Base-by-base conservation (phyloP, 2,888 invertebrate species). In the Antheraea assamensis region DNA sequence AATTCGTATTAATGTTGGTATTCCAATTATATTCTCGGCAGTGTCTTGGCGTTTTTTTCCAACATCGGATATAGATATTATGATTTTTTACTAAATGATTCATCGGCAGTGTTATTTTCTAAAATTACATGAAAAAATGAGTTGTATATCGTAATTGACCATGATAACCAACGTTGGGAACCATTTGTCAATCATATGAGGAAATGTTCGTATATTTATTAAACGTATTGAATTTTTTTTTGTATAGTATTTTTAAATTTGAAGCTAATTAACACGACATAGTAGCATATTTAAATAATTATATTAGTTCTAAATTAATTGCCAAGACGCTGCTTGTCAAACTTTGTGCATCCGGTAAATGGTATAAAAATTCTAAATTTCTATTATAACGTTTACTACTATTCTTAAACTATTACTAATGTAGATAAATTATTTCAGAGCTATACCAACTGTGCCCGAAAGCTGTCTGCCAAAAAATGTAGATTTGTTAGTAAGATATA, bases 401-500 rank as follows among this genome's bases (percentile, higher is more conserved):
- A 27, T 61, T 61, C 27, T 27, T 61, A 61, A 61, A 61, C 31
- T 68, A 35, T 31, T 31, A 73, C 73, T 73, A 73, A 73, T 73
- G 49, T 76, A 74, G 72, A 55, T 31, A 71, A 31, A 85, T 87
- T 89, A 88, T 94, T 94, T 92, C 94, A 94, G 94, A 93, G 90
- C 92, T 78, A 90, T 94, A 79, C 94, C 92, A 87, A 94, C 94
- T 82, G 94, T 94, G 88, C 94, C 94, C 85, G 94, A 94, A 88
- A 87, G 91, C 91, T 93, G 94, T 86, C 93, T 94, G 78, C 94
- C 94, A 91, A 93, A 93, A 92, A 93, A 94, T 93, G 94, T 94
- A 93, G 94, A 94, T 92, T 93, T 94, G 94, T 94, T 94, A 94
- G 94, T 94, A 93, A 92, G 92, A 88, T 78, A 83, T 84, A 85